These are phyloP conservation scores for Ictalurus punctatus DNA, from an alignment of 2,113 vertebrate species.

Conservation along the genomic window DNA sequence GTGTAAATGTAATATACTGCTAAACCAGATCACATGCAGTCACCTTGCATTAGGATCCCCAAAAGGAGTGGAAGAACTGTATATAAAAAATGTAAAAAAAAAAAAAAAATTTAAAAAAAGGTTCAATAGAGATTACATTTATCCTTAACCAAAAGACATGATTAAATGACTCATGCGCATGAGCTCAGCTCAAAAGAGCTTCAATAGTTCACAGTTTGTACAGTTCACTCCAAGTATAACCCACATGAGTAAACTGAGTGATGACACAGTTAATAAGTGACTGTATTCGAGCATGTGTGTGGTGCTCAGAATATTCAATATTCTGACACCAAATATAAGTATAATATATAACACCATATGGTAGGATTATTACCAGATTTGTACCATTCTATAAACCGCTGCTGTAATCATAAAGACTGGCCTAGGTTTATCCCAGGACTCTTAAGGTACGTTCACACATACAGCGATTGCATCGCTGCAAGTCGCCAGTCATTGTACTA, in stretches of 20 bases:
- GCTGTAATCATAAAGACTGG: not conserved
- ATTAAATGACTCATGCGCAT: slow-evolving; percentile 20
- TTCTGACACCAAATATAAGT: not conserved
- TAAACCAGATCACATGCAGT: not conserved
- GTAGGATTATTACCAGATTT: not conserved
- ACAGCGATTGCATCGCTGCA: too few relatives aligned
- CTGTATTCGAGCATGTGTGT: not conserved
- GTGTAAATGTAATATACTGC: not conserved
- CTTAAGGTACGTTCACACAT: too few relatives aligned
- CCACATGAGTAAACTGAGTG: not conserved
- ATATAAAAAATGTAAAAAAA: not conserved
- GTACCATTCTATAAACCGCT: not conserved
- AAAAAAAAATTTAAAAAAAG: too few relatives aligned
- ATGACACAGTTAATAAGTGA: not conserved
- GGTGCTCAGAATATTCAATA: not conserved
- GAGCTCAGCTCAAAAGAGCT: not conserved
- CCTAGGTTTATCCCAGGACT: not conserved
- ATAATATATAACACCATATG: not conserved
- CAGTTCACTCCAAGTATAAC: not conserved
- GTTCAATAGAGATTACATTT: not conserved
- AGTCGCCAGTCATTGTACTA: too few relatives aligned
- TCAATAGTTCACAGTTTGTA: slow-evolving; percentile 17
- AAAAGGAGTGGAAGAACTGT: too few relatives aligned
- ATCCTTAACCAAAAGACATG: not conserved
- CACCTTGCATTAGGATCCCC: not conserved